Conservation (phyloP, 2,888 invertebrate species). For the Autographa gamma region DNA sequence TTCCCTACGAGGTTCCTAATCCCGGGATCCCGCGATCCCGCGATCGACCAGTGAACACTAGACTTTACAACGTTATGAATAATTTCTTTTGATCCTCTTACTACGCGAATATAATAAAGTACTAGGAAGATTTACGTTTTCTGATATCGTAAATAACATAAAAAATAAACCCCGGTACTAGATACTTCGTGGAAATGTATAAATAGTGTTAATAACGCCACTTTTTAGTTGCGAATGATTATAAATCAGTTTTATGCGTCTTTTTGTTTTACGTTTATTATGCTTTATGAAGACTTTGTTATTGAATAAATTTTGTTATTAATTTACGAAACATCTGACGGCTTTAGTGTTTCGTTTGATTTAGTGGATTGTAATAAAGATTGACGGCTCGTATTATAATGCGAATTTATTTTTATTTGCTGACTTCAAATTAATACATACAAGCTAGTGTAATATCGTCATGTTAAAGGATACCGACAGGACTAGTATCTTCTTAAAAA, state of each 20-base stretch:
- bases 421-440: not conserved
- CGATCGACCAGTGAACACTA: slow-evolving; percentile 19
- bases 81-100: slow-evolving; percentile 49
- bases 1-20: slow-evolving; percentile 46
- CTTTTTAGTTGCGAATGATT: slow-evolving; percentile 23
- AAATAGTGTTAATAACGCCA: slow-evolving; percentile 26
- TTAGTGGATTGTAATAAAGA: slow-evolving; percentile 18
- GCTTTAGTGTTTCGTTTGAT: slow-evolving; percentile 15
- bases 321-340: slow-evolving; percentile 17
- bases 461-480: too few relatives aligned
- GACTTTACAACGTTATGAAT: slow-evolving; percentile 37
- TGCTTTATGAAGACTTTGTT: slow-evolving; percentile 23
- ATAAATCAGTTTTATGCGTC: slow-evolving; percentile 42
- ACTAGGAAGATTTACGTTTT: slow-evolving; percentile 30
- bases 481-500: too few relatives aligned
- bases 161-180: slow-evolving; percentile 19
- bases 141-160: slow-evolving; percentile 30
- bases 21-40: slow-evolving; percentile 21
- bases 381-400: slow-evolving; percentile 9
- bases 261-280: slow-evolving; percentile 31
- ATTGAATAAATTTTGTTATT: slow-evolving; percentile 20
- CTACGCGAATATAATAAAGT: slow-evolving; percentile 26
- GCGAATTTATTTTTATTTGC: slow-evolving; percentile 13
- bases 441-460: too few relatives aligned
- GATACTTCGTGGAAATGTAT: slow-evolving; percentile 20